These are phyloP conservation scores for Chrysoperla carnea DNA, from an alignment of 1,140 invertebrate species.

Conservation along the genomic window DNA sequence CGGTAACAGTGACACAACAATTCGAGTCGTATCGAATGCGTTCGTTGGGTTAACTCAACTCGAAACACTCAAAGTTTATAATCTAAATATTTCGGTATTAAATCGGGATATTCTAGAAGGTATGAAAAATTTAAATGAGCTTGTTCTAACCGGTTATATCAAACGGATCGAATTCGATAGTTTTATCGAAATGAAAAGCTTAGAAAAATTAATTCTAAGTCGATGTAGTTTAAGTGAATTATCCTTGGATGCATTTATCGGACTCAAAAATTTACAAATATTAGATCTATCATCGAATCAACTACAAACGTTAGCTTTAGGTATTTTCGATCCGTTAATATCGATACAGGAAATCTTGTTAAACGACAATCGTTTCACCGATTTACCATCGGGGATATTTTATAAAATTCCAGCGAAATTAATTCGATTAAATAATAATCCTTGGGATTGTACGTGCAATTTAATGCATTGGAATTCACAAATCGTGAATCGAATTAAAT, in stretches of 20 bases:
- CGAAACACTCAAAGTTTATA: conserved; percentile 30
- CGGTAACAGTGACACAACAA: conserved; percentile 28
- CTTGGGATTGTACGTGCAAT: conserved; percentile 48
- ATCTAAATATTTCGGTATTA: conserved; percentile 33
- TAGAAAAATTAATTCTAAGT: conserved; percentile 38
- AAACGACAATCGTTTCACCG: conserved; percentile 35
- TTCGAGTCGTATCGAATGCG: conserved; percentile 38
- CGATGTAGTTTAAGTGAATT: conserved; percentile 39
- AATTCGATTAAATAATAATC: conserved; percentile 40
- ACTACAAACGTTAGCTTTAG: conserved; percentile 34
- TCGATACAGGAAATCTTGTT: conserved; percentile 39
- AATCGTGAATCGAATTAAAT: conserved; percentile 27
- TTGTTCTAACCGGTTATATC: conserved; percentile 36
- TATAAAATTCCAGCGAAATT: conserved; percentile 29
- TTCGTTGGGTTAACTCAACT: conserved; percentile 38
- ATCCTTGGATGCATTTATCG: conserved; percentile 50
- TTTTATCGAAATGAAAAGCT: conserved; percentile 35
- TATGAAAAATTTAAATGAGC: conserved; percentile 28
- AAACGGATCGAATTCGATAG: conserved; percentile 43
- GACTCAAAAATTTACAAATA: conserved; percentile 31
- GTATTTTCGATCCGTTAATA: conserved; percentile 39
- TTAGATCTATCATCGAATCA: conserved; percentile 46
- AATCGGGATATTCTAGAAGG: conserved; percentile 40
- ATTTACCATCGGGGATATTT: conserved; percentile 37
- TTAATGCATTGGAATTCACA: conserved; percentile 42